Evolutionary conservation across 2,113 vertebrate genomes (phyloP).

Genomic region (Condylura cristata): DNA sequence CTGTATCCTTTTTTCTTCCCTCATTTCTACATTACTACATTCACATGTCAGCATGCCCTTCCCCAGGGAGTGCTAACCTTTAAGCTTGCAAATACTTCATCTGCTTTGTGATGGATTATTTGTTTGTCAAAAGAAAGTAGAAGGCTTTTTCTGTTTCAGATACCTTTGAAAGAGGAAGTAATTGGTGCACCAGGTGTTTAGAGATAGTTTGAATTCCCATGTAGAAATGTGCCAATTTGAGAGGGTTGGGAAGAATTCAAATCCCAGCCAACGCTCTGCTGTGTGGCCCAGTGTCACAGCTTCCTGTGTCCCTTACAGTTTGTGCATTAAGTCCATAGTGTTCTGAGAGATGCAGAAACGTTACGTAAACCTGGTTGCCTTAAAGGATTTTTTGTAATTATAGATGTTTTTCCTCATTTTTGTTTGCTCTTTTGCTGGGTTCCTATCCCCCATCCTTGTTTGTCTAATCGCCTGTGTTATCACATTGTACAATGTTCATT

Average conservation of each 20-base stretch:
- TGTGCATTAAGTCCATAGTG: neutral
- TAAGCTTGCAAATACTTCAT: neutral
- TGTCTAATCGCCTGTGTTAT: neutral
- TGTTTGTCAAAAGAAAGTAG: neutral
- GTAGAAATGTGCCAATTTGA: neutral
- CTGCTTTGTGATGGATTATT: neutral
- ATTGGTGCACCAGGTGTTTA: neutral
- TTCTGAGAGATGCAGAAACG: neutral
- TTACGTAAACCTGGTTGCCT: neutral
- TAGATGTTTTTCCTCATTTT: neutral
- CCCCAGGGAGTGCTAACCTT: neutral
- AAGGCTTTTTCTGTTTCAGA: neutral
- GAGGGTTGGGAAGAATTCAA: neutral
- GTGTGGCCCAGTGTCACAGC: neutral
- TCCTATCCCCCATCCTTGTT: neutral
- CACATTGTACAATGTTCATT: neutral
- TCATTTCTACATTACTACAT: neutral
- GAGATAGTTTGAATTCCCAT: neutral
- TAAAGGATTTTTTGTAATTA: neutral
- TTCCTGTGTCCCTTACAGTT: neutral
- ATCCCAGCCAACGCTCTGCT: too few relatives aligned
- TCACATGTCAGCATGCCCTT: neutral
- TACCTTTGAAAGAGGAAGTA: neutral
- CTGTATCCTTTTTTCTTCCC: neutral
- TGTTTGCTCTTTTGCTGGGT: neutral